Evolutionary conservation across 23 tunicate species (phyloP), one percentile per base, ranked within the genome.

Genomic region (Oikopleura vanhoeffeni): DNA sequence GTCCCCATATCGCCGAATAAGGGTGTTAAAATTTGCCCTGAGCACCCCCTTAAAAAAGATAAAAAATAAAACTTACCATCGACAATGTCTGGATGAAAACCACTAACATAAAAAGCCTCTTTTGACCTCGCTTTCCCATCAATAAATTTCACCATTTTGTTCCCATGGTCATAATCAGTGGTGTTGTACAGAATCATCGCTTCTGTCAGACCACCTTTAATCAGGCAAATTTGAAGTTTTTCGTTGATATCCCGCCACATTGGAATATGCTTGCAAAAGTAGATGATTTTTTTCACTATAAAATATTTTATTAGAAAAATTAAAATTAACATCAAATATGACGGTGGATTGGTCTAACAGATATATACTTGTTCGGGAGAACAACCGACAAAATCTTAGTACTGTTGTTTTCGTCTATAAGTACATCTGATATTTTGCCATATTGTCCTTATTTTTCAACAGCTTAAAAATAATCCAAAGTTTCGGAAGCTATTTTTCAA

Each of bases 201-300:
- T 30, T 71, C 79, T 30, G 79, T 71, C 38, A 71, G 32, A 24
- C 79, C 79, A 32, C 79, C 79, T 71, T 18, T 13, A 71, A 71
- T 71, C 35, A 71, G 79, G 32, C 79, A 30, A 30, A 71, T 71
- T 32, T 71, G 79, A 28, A 18, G 2, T 18, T 13, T 18, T 30
- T 71, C 79, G 38, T 18, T 18, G 34, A 71, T 71, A 2, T 71
- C 79, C 34, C 4, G 27, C 79, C 79, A 71, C 79, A 71, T 71
- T 30, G 79, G 79, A 71, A 71, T 71, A 32, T 71, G 79, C 38
- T 71, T 71, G 79, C 79, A 71, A 38, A 71, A 71, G 79, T 71
- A 71, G 79, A 71, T 71, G 38, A 71, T 71, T 30, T 71, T 71
- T 71, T 71, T 71, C 79, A 71, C 79, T 71, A 30, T 18, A 71